Evolutionary conservation across 2,888 invertebrate species (phyloP), one percentile per base, ranked within the genome.

Genomic region (Odontomyia ornata): DNA sequence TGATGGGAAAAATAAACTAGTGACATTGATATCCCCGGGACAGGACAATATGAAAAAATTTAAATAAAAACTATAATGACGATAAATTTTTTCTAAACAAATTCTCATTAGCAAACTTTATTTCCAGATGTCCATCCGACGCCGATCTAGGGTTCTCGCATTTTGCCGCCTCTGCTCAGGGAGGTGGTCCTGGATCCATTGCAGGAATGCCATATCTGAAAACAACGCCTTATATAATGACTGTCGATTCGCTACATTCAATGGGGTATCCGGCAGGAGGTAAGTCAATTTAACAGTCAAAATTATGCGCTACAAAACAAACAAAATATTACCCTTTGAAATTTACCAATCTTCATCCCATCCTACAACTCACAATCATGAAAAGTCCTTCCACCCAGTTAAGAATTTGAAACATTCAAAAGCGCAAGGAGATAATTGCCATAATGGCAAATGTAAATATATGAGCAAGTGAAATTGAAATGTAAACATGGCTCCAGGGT

Each of bases 191-290:
- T 81, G 87, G 88, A 72, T 86, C 88, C 75, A 86, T 89, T 81
- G 84, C 88, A 81, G 87, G 89, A 82, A 88, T 89, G 87, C 88
- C 89, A 81, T 89, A 90, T 84, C 86, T 90, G 81, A 90, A 90
- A 83, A 88, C 90, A 57, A 88, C 89, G 56, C 89, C 90, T 56
- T 90, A 90, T 83, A 89, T 90, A 82, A 88, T 90, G 78, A 89
- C 90, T 67, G 90, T 91, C 84, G 92, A 92, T 83, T 89, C 91
- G 60, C 85, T 92, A 81, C 91, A 92, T 83, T 89, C 90, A 77
- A 91, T 92, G 90, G 91, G 90, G 77, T 92, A 91, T 84, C 91
- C 82, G 46, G 77, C 91, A 80, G 87, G 89, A 86, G 88, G 89
- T 89, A 30, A 11, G 25, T 43, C 13, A 25, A 56, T 21, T 5